phyloP scores from a whole-genome alignment of 2,888 invertebrate species.

The Andrena camellia region DNA sequence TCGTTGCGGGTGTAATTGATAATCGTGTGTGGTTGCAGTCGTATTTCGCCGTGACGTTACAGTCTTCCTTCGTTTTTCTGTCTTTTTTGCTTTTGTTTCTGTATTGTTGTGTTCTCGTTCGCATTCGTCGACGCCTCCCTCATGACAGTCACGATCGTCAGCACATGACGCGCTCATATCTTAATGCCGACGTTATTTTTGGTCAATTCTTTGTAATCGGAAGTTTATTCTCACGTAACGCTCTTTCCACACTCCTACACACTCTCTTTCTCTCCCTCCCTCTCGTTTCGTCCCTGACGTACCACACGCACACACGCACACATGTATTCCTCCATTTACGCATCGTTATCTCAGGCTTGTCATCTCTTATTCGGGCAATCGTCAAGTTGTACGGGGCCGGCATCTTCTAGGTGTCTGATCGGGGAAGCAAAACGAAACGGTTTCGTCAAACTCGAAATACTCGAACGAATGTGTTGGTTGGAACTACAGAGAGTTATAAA shows the following conservation, averaged over 20 bases:
- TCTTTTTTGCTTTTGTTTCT: background rate
- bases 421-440: constrained; percentile 18
- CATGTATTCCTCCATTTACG: constrained; percentile 27
- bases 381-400: constrained; percentile 56
- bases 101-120: constrained; percentile 6
- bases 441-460: background rate
- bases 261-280: constrained; percentile 12
- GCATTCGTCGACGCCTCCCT: constrained; percentile 25
- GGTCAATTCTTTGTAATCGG: constrained; percentile 65
- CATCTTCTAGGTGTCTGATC: constrained; percentile 32
- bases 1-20: constrained; percentile 41
- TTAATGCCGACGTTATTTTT: constrained; percentile 59
- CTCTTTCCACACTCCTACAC: constrained; percentile 30
- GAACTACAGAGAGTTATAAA: too few relatives aligned
- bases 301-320: constrained; percentile 5
- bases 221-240: constrained; percentile 52
- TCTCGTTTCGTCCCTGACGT: constrained; percentile 14
- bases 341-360: constrained; percentile 67
- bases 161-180: constrained; percentile 28
- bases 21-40: constrained; percentile 42
- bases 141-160: constrained; percentile 40
- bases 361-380: constrained; percentile 65
- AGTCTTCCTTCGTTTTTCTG: background rate
- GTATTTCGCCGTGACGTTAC: constrained; percentile 25
- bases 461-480: too few relatives aligned